Conservation (phyloP, 1,140 invertebrate species). For the Drosophila miranda region DNA sequence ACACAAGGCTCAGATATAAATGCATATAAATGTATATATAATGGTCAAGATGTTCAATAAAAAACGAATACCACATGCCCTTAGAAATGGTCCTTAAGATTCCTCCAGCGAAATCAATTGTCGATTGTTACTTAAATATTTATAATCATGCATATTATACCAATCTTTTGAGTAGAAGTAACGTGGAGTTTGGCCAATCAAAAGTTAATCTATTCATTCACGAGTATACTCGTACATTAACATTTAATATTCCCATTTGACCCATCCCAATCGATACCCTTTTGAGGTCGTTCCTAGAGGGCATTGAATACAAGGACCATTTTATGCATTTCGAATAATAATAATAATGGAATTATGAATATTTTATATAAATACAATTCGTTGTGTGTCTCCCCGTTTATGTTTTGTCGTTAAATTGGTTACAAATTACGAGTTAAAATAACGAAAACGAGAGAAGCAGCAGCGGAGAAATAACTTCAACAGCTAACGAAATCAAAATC, state of each 20-base stretch:
- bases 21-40: neutral
- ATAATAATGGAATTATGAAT: constrained; percentile 73
- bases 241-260: constrained; percentile 14
- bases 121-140: neutral
- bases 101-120: no score
- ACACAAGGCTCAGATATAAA: constrained; percentile 43
- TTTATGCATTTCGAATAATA: constrained; percentile 53
- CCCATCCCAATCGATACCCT: neutral
- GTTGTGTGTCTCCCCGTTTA: constrained; percentile 14
- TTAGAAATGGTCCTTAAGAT: neutral
- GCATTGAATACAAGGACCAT: constrained; percentile 44
- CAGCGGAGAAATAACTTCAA: neutral
- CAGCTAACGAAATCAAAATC: constrained; percentile 36
- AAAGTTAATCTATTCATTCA: constrained; percentile 37
- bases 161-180: neutral
- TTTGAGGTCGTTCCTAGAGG: constrained; percentile 14
- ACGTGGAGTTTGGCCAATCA: constrained; percentile 8
- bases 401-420: constrained; percentile 29
- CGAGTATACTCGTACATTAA: neutral
- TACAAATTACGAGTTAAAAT: constrained; percentile 48
- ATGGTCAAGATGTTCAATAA: neutral
- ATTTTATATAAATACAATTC: constrained; percentile 46
- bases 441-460: constrained; percentile 6
- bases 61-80: constrained; percentile 35
- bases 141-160: constrained; percentile 9